phyloP scores from a whole-genome alignment of 2,113 vertebrate genomes.

The Xenopus borealis region DNA sequence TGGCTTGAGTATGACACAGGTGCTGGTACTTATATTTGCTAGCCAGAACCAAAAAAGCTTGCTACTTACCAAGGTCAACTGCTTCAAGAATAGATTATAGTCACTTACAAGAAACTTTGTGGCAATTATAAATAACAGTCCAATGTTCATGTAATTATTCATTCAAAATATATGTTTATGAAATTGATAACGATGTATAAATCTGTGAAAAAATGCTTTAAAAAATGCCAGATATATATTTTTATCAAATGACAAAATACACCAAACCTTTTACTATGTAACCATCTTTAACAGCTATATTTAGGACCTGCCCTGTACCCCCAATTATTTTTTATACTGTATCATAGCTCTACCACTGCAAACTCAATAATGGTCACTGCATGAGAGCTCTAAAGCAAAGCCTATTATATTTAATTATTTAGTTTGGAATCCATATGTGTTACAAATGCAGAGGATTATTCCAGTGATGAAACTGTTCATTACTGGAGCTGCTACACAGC shows the following conservation, averaged over 20 bases:
- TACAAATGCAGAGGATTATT: no score
- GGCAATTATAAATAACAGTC: conserved; percentile 28
- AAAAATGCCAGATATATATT: not conserved
- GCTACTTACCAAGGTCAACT: conserved; percentile 44
- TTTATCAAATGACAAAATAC: not conserved
- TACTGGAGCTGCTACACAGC: no score
- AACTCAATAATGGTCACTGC: no score
- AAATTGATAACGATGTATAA: not conserved
- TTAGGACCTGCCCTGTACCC: not conserved
- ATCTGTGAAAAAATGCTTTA: not conserved
- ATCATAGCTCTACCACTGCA: no score
- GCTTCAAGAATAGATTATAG: conserved; percentile 36
- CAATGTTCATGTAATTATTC: conserved; percentile 35
- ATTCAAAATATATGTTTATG: conserved; percentile 1
- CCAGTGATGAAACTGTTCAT: no score
- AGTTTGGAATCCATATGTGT: no score
- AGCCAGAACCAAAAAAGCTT: conserved; percentile 22
- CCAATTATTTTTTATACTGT: no score
- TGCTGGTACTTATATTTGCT: conserved; percentile 30
- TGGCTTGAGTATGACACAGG: conserved; percentile 34
- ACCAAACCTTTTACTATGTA: not conserved
- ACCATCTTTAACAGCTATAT: not conserved
- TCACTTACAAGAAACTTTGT: conserved; percentile 23
- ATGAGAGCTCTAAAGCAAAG: no score
- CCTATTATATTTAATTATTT: no score